Evolutionary conservation across 2,888 invertebrate genomes (phyloP).

Genomic region (Miltochrista miniata): DNA sequence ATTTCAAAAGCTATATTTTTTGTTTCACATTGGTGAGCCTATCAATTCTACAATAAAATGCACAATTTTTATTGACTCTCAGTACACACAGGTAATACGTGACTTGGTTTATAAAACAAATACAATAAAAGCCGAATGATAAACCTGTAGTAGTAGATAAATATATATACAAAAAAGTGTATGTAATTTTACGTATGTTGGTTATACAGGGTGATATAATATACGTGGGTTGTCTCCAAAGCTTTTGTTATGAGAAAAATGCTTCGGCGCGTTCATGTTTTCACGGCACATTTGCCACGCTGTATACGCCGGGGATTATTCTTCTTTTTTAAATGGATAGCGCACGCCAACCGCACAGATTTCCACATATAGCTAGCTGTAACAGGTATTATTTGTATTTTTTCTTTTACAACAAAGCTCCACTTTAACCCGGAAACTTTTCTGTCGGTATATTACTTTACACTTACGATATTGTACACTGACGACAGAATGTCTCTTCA

Average conservation of each 20-base stretch:
- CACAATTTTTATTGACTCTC: too few relatives aligned
- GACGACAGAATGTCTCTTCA: too few relatives aligned
- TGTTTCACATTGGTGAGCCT: too few relatives aligned
- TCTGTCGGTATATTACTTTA: background rate
- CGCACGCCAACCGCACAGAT: slow-evolving; percentile 63
- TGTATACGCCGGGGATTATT: slow-evolving; percentile 69
- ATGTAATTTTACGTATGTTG: slow-evolving; percentile 36
- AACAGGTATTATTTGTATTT: slow-evolving; percentile 32
- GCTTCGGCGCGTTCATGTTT: slow-evolving; percentile 67
- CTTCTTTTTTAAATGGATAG: slow-evolving; percentile 76
- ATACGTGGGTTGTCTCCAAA: slow-evolving; percentile 61
- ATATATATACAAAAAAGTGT: slow-evolving; percentile 13
- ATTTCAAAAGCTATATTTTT: too few relatives aligned
- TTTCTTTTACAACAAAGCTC: background rate
- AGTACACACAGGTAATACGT: background rate
- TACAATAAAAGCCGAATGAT: slow-evolving; percentile 2
- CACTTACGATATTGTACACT: too few relatives aligned
- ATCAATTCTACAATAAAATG: too few relatives aligned
- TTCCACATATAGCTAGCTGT: slow-evolving; percentile 59
- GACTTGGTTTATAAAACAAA: slow-evolving; percentile 3
- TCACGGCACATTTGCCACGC: slow-evolving; percentile 75
- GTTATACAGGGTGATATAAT: slow-evolving; percentile 47
- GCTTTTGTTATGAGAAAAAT: slow-evolving; percentile 76
- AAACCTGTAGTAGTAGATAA: slow-evolving; percentile 15
- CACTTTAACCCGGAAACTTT: background rate